Conservation (phyloP, 2,113 vertebrate species). For the Syngnathoides biaculeatus region DNA sequence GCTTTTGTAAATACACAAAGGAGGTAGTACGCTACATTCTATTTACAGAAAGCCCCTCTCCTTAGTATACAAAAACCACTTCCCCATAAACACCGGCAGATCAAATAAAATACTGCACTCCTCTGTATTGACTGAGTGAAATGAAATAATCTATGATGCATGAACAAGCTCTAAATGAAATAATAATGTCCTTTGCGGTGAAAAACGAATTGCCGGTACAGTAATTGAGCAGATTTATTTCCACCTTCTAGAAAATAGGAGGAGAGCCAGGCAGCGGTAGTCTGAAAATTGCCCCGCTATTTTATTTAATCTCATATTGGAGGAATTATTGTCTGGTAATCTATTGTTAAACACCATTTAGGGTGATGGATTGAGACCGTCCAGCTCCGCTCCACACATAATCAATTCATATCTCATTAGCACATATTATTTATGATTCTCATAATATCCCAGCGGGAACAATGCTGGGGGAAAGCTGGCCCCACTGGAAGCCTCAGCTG, state of each 20-base stretch:
- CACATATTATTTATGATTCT: constrained; percentile 94
- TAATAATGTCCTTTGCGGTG: constrained; percentile 97
- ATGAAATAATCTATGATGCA: constrained; percentile 95
- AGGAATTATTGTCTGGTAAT: constrained; percentile 92
- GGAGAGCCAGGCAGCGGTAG: constrained; percentile 64
- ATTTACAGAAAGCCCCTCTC: constrained; percentile 32
- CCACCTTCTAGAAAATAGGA: constrained; percentile 76
- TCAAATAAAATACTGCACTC: constrained; percentile 84
- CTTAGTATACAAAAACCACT: constrained; percentile 70
- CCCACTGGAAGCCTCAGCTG: constrained; percentile 81
- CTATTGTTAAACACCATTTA: constrained; percentile 94
- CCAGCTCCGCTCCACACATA: constrained; percentile 83
- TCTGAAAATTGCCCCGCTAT: constrained; percentile 86
- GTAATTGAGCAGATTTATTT: constrained; percentile 97
- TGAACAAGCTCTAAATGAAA: constrained; percentile 96
- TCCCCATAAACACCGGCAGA: constrained; percentile 71
- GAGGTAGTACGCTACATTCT: constrained; percentile 29
- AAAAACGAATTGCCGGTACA: constrained; percentile 88
- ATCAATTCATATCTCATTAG: constrained; percentile 98
- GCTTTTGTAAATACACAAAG: constrained; percentile 24
- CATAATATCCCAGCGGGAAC: constrained; percentile 83
- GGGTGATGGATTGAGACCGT: constrained; percentile 90
- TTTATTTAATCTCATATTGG: constrained; percentile 97
- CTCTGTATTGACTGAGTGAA: constrained; percentile 91
- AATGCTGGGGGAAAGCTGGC: constrained; percentile 39